Base-by-base conservation (phyloP, 2,888 invertebrate species). In the Euspilapteryx auroguttella region DNA sequence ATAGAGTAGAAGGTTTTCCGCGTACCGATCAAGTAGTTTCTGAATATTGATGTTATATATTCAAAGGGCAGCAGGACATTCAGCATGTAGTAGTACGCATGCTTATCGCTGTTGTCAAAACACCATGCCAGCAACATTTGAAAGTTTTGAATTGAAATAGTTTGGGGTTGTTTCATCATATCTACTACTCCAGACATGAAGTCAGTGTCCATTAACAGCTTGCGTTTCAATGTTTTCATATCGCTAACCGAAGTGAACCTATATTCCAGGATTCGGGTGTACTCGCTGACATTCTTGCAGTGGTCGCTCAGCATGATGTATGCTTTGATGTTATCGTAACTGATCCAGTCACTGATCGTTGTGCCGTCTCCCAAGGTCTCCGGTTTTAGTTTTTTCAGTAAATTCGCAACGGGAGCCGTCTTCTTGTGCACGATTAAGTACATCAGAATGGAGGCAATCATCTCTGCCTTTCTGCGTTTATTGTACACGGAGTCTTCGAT, bases 21-120 rank as follows among this genome's bases (percentile, higher is more conserved):
- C n/a, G 27, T 27, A 9, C 27, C 11, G 9, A 20, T 12, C 10
- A 27, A 9, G n/a, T 27, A 27, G 13, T 21, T 12, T 11, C 21
- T 27, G 9, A 12, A 27, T 7, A 27, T 27, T 12, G 20, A 12
- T 8, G 13, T 12, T 21, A 27, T 11, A 3, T 14, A 14, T 9
- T 20, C 21, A 10, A n/a, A 11, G 2, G 27, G 27, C 6, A 10
- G 21, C 9, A 20, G 12, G 10, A 7, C 4, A 2, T 8, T 21
- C 3, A 13, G 20, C 3, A 27, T n/a, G 21, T 21, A 27, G 2
- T 21, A 8, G n/a, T 20, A 8, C 6, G 12, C 21, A 3, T 12
- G 12, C 2, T 10, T 11, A 2, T 6, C 21, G 13, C n/a, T 13
- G 4, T 27, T 21, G 2, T 9, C 10, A 4, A 20, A 27, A 9